phyloP scores from a whole-genome alignment of 1,140 invertebrate genomes.

The Nasonia vitripennis region DNA sequence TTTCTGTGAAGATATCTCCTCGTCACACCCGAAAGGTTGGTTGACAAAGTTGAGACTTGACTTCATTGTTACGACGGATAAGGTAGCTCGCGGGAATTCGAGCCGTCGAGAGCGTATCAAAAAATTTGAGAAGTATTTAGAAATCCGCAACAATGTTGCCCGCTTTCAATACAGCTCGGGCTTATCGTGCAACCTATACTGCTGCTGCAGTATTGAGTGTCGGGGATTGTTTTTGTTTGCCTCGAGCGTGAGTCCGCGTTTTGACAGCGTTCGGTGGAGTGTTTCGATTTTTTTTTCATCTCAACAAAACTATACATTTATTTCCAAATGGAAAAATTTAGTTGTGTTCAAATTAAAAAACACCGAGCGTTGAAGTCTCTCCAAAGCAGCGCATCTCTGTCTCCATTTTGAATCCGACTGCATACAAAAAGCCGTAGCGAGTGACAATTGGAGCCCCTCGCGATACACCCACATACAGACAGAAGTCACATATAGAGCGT shows the following conservation, averaged over 20 bases:
- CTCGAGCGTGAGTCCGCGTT: not conserved
- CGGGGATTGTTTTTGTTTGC: constrained; percentile 4
- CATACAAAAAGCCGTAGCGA: too few relatives aligned
- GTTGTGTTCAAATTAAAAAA: not conserved
- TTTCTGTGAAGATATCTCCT: not conserved
- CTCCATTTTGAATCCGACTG: too few relatives aligned
- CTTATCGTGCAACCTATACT: constrained; percentile 1
- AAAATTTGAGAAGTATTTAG: not conserved
- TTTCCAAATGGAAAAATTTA: too few relatives aligned
- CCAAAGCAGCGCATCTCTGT: too few relatives aligned
- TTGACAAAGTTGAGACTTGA: not conserved
- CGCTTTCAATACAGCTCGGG: not conserved
- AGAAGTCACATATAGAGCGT: not conserved
- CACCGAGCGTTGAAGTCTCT: not conserved
- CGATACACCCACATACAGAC: not conserved
- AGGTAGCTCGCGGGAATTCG: not conserved
- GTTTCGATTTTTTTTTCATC: not conserved
- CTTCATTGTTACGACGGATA: not conserved
- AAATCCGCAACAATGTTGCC: constrained; percentile 14
- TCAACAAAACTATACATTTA: too few relatives aligned
- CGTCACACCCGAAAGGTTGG: not conserved
- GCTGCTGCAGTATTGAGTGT: not conserved
- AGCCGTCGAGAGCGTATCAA: not conserved
- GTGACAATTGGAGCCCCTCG: not conserved
- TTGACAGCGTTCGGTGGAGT: not conserved